phyloP scores from a whole-genome alignment of 2,113 vertebrate species.

The Syngnathus scovelli region DNA sequence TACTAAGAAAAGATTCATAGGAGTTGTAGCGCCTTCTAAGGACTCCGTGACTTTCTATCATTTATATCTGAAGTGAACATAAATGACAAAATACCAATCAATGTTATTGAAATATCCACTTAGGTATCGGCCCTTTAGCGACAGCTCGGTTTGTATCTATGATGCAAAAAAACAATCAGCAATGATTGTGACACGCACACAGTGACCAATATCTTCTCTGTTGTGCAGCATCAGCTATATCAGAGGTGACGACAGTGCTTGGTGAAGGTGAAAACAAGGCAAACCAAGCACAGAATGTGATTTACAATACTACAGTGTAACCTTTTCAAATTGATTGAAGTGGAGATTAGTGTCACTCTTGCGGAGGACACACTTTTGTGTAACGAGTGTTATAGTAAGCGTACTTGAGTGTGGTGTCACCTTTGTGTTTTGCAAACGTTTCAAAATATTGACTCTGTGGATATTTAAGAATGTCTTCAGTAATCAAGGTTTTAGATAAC shows the following conservation, averaged over 20 bases:
- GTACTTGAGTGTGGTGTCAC: conserved; percentile 11
- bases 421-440: conserved; percentile 2
- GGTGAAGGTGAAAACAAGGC: conserved; percentile 46
- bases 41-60: conserved; percentile 30
- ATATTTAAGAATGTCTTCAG: too few relatives aligned
- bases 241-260: conserved; percentile 42
- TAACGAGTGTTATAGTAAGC: neutral
- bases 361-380: neutral
- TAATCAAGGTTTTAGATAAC: too few relatives aligned
- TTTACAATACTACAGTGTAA: conserved; percentile 20
- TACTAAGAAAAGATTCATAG: conserved; percentile 15
- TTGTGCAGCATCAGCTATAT: conserved; percentile 55
- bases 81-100: conserved; percentile 24
- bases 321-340: conserved; percentile 31
- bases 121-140: conserved; percentile 3
- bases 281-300: conserved; percentile 8
- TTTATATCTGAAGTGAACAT: conserved; percentile 18
- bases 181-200: conserved; percentile 6
- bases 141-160: conserved; percentile 21
- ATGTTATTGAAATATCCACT: conserved; percentile 28
- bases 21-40: conserved; percentile 5
- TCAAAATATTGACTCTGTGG: conserved; percentile 8
- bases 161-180: neutral
- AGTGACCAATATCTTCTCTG: conserved; percentile 21
- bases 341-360: conserved; percentile 29